These are phyloP conservation scores for Prenolepis imparis DNA, from an alignment of 2,888 invertebrate genomes.

Conservation along the genomic window DNA sequence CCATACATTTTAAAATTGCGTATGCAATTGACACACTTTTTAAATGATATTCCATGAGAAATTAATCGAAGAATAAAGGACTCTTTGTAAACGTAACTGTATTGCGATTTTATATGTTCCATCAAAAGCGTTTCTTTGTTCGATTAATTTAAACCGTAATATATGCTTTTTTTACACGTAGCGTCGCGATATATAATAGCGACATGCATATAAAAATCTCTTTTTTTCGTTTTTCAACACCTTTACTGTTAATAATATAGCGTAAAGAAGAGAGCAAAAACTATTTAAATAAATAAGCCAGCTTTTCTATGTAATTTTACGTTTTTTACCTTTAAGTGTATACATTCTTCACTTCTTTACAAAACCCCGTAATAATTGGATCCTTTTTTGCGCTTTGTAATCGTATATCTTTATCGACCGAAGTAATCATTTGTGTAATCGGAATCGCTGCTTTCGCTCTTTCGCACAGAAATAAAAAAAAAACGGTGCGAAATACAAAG, in stretches of 20 bases:
- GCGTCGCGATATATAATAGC: not conserved
- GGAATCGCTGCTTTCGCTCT: not conserved
- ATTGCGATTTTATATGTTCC: not conserved
- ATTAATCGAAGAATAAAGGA: too few relatives aligned
- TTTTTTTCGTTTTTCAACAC: not conserved
- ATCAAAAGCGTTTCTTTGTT: not conserved
- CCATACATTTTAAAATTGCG: not conserved
- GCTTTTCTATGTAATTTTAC: not conserved
- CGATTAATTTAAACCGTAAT: not conserved
- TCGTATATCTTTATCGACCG: slow-evolving; percentile 16
- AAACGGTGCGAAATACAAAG: not conserved
- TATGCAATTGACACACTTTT: not conserved
- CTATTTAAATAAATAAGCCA: not conserved
- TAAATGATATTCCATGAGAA: not conserved
- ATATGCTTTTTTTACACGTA: not conserved
- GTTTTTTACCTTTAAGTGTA: not conserved
- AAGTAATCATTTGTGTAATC: slow-evolving; percentile 24
- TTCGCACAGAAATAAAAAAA: not conserved
- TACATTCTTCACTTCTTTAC: not conserved
- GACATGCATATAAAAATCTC: not conserved
- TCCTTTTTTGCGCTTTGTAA: slow-evolving; percentile 34
- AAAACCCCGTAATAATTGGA: not conserved
- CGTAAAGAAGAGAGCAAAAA: not conserved
- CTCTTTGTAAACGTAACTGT: not conserved
- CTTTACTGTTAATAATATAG: not conserved